Evolutionary conservation across 53 echinoderm and acorn worm species (phyloP), one percentile per base, ranked within the genome.

Genomic region (Astropecten irregularis): DNA sequence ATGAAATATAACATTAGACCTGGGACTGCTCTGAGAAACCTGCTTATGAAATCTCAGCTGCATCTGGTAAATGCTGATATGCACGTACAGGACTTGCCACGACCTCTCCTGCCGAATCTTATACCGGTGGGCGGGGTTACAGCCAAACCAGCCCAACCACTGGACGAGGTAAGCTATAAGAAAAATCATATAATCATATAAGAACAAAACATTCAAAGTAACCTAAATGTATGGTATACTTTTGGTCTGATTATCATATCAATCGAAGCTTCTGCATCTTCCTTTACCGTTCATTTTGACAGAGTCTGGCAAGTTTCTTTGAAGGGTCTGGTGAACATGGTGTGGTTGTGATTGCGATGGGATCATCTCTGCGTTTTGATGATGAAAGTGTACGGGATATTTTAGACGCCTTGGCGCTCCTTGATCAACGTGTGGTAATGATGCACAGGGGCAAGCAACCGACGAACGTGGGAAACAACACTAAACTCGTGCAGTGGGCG

Each of bases 71-170:
- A 55, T 56, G 49, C 74, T 15, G 56, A 65, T 49, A 23, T 23
- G n/a, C 66, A 33, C 23, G 82, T 66, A 5, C 66, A 50, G 9
- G 82, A 82, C 20, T 82, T 82, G 1, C 39, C 67, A 0, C 67
- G 67, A 15, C 82, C 82, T 49, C 26, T 82, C 22, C 50, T 37
- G 67, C 82, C 82, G 7, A 82, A 82, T 35, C 18, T 82, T 11
- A 66, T 82, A 11, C 82, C 30, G 8, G 82, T 82, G 28, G 82
- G 82, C 32, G 82, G 82, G 14, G 36, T 82, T 2, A 82, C 66
- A 0, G 66, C 82, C 4, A 47, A 36, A 52, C 82, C 82, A 38
- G 18, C 82, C 9, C 34, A 65, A 19, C 82, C 82, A 1, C 33
- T 82, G 18, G 52, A 82, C 9, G 37, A 82, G 65, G 82, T 82